A percentile compares a stretch with the other conserved stretches of the same genome.
phyloP scores from a whole-genome alignment of 1,140 invertebrate species.

The Trichoplusia ni region DNA sequence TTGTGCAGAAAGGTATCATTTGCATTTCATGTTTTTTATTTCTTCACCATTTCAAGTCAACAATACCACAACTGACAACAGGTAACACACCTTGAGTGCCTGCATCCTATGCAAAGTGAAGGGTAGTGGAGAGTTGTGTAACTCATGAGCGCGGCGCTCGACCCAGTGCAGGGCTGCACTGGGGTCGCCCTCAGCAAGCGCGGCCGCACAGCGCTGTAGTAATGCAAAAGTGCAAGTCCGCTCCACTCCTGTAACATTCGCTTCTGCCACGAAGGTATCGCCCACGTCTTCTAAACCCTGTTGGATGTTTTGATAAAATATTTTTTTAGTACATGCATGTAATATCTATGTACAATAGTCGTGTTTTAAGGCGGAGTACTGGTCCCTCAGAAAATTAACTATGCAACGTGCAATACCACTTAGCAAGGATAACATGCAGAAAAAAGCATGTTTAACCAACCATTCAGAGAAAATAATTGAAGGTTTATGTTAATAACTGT shows the following conservation, averaged over 20 bases:
- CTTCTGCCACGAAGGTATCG: conserved; percentile 82
- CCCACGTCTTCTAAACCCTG: conserved; percentile 87
- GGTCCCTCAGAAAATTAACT: too few relatives aligned
- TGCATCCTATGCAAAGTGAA: conserved; percentile 82
- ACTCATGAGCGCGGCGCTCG: conserved; percentile 83
- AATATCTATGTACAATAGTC: background rate
- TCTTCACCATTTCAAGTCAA: too few relatives aligned
- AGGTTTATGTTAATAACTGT: too few relatives aligned
- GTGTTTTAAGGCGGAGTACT: background rate
- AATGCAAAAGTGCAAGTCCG: conserved; percentile 73
- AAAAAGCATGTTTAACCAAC: too few relatives aligned
- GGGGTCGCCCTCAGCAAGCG: conserved; percentile 83
- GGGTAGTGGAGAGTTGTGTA: conserved; percentile 77
- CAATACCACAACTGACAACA: too few relatives aligned
- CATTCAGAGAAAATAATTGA: too few relatives aligned
- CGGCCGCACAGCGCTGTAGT: conserved; percentile 70
- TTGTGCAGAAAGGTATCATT: too few relatives aligned
- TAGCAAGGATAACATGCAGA: too few relatives aligned
- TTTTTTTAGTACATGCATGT: background rate
- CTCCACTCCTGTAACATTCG: conserved; percentile 57
- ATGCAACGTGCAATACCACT: too few relatives aligned
- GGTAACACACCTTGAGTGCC: conserved; percentile 50
- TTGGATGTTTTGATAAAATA: background rate
- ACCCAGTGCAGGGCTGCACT: conserved; percentile 92
- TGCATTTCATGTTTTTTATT: too few relatives aligned